Conservation (phyloP, 2,888 invertebrate species). For the Orgyia antiqua region DNA sequence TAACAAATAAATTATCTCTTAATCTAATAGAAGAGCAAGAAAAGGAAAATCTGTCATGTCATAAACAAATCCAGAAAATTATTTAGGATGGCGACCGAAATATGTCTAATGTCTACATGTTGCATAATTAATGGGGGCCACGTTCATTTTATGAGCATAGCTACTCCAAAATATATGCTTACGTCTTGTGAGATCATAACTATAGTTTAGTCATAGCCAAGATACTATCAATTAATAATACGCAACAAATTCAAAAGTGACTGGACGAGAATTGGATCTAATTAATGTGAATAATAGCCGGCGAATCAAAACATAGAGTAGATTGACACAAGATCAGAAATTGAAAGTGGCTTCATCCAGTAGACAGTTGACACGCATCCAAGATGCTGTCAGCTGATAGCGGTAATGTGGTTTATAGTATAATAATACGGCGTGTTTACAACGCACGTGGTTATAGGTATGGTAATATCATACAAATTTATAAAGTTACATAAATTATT, state of each 20-base stretch:
- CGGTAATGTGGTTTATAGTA: slow-evolving; percentile 58
- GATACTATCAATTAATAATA: slow-evolving; percentile 4
- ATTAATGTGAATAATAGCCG: too few relatives aligned
- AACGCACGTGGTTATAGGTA: slow-evolving; percentile 49
- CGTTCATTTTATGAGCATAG: slow-evolving; percentile 35
- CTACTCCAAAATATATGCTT: slow-evolving; percentile 16
- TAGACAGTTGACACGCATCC: slow-evolving; percentile 64
- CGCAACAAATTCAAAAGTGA: neutral
- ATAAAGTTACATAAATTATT: too few relatives aligned
- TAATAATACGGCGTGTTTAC: too few relatives aligned
- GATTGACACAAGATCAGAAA: too few relatives aligned
- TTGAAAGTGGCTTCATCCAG: slow-evolving; percentile 52
- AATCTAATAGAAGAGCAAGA: too few relatives aligned
- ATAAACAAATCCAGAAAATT: slow-evolving; percentile 36
- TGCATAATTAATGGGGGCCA: slow-evolving; percentile 45
- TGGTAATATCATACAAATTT: too few relatives aligned
- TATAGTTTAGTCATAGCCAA: slow-evolving; percentile 1
- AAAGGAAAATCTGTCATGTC: slow-evolving; percentile 38
- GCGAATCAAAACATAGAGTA: too few relatives aligned
- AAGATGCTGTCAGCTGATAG: slow-evolving; percentile 73
- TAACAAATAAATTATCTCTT: too few relatives aligned
- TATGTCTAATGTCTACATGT: slow-evolving; percentile 34
- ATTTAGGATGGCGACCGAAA: slow-evolving; percentile 54
- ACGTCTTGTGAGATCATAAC: slow-evolving; percentile 3
- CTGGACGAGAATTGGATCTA: too few relatives aligned